Percentiles rank a stretch among this genome's conserved stretches.
phyloP scores from a whole-genome alignment of 2,113 vertebrate species.

The Zosterops borbonicus region DNA sequence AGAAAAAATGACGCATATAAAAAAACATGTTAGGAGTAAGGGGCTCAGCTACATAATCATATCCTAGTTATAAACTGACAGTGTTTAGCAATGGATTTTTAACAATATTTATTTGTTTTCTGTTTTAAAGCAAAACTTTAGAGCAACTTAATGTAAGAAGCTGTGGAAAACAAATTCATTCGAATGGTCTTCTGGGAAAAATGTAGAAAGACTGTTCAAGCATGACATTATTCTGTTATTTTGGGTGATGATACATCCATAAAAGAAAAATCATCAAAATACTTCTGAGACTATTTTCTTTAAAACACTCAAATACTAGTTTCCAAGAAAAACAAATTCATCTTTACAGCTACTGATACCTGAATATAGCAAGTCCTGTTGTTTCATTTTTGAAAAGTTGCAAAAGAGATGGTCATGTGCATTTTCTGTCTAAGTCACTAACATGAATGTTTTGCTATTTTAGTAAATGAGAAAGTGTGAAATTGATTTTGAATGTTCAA shows the following conservation, averaged over 20 bases:
- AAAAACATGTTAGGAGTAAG: background rate
- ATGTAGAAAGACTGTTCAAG: background rate
- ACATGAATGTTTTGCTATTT: background rate
- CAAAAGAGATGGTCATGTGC: background rate
- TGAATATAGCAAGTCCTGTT: background rate
- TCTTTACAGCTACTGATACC: background rate
- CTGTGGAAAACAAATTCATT: background rate
- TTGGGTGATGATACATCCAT: background rate
- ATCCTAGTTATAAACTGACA: background rate
- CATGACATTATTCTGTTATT: background rate
- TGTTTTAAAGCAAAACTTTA: background rate
- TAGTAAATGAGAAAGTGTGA: background rate
- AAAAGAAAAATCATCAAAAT: background rate
- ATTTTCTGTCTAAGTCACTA: background rate
- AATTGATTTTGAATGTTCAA: background rate
- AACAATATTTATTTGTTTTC: background rate
- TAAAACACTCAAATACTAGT: background rate
- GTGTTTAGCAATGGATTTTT: background rate
- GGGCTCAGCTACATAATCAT: background rate
- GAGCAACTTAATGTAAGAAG: background rate
- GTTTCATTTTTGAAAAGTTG: background rate
- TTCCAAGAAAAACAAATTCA: background rate
- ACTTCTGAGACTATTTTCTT: background rate
- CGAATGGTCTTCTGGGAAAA: background rate
- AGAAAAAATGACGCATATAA: background rate